Evolutionary conservation across 2,888 invertebrate species (phyloP).

Genomic region (Hecatera dysodea): DNA sequence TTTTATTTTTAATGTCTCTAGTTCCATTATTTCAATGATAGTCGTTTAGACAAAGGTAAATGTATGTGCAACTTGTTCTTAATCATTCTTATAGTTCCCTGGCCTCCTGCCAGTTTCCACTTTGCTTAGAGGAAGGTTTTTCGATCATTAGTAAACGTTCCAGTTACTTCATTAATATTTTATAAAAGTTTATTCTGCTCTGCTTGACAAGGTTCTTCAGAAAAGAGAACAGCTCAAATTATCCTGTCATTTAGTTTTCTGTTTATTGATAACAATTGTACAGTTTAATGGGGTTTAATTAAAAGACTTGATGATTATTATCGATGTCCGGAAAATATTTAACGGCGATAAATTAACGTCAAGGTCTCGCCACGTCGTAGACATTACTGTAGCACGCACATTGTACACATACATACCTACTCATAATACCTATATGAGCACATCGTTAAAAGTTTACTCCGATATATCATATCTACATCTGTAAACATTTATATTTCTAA

Average conservation of each 20-base stretch:
- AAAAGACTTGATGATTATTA: conserved; percentile 42
- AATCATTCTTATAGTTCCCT: conserved; percentile 25
- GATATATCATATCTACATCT: conserved; percentile 60
- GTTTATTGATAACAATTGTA: conserved; percentile 23
- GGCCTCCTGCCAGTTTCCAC: conserved; percentile 48
- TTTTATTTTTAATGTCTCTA: neutral
- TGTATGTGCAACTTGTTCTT: conserved; percentile 24
- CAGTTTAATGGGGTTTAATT: conserved; percentile 39
- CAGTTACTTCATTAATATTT: conserved; percentile 26
- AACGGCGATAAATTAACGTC: conserved; percentile 51
- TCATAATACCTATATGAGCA: conserved; percentile 22
- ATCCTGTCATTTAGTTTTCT: conserved; percentile 21
- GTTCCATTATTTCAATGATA: conserved; percentile 22
- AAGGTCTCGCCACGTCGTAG: conserved; percentile 48
- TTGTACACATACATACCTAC: conserved; percentile 23
- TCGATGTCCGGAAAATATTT: conserved; percentile 52
- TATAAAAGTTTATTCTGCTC: conserved; percentile 8
- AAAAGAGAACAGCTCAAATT: conserved; percentile 27
- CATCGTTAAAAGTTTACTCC: conserved; percentile 45
- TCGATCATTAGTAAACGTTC: conserved; percentile 36
- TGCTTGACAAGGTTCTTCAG: conserved; percentile 20
- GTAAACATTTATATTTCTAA: conserved; percentile 64
- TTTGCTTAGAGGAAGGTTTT: conserved; percentile 40
- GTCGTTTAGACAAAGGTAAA: conserved; percentile 6
- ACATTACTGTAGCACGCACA: conserved; percentile 37